These are phyloP conservation scores for Seira musarum DNA, from an alignment of 2,888 invertebrate genomes.

Conservation along the genomic window DNA sequence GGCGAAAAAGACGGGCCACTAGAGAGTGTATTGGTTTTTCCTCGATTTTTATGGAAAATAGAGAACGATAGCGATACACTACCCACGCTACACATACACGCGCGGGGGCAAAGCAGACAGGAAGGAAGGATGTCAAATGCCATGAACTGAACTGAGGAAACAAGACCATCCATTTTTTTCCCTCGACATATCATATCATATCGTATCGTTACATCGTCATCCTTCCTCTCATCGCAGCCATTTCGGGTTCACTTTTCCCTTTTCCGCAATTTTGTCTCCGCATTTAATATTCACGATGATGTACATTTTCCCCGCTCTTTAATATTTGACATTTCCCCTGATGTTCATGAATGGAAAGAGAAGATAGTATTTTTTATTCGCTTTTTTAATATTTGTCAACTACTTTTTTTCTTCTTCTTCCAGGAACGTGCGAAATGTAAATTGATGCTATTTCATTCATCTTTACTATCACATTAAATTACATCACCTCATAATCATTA, in stretches of 20 bases:
- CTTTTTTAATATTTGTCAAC: conserved; percentile 32
- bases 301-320: background rate
- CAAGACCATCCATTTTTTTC: conserved; percentile 41
- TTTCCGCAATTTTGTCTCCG: conserved; percentile 17
- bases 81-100: too few relatives aligned
- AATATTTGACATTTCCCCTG: background rate
- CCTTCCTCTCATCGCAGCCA: conserved; percentile 30
- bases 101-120: too few relatives aligned
- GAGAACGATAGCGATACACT: background rate
- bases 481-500: conserved; percentile 56
- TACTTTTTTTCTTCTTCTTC: too few relatives aligned
- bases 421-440: conserved; percentile 16
- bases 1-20: background rate
- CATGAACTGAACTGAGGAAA: conserved; percentile 38
- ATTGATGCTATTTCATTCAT: conserved; percentile 44
- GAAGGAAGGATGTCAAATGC: conserved; percentile 50
- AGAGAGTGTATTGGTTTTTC: background rate
- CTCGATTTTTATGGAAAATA: background rate
- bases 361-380: background rate
- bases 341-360: conserved; percentile 3
- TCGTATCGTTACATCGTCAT: background rate
- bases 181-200: background rate
- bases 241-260: conserved; percentile 4
- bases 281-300: conserved; percentile 7
- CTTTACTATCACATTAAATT: conserved; percentile 45